These are phyloP conservation scores for Ivindomyrus marchei DNA, from an alignment of 2,113 vertebrate genomes.

Conservation along the genomic window DNA sequence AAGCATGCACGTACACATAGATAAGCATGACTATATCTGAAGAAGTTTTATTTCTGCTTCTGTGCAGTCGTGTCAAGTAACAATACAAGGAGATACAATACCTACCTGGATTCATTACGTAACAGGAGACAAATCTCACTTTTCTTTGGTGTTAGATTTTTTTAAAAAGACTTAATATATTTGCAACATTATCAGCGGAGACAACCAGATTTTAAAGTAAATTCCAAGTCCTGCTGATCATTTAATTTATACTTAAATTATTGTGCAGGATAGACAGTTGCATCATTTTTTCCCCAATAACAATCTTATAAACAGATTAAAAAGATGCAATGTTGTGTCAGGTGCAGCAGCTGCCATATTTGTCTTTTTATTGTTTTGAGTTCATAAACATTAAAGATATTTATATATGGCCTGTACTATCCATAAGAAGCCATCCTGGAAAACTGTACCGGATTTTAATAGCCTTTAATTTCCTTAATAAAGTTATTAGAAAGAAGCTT, in stretches of 20 bases:
- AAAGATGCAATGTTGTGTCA: neutral
- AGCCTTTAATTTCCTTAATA: conserved; percentile 2
- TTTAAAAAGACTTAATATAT: conserved; percentile 33
- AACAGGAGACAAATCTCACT: neutral
- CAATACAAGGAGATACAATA: neutral
- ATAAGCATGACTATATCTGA: conserved; percentile 13
- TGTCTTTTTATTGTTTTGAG: neutral
- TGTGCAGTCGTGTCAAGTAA: neutral
- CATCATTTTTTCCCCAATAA: conserved; percentile 21
- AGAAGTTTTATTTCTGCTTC: neutral
- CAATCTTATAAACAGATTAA: neutral
- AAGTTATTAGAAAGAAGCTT: conserved; percentile 47
- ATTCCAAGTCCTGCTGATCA: conserved; percentile 51
- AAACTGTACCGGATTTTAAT: conserved; percentile 46
- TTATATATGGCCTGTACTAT: neutral
- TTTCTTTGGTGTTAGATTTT: conserved; percentile 30
- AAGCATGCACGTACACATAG: neutral
- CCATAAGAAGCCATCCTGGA: conserved; percentile 8
- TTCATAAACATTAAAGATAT: neutral
- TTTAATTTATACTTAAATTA: conserved; percentile 42
- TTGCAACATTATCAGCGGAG: conserved; percentile 56
- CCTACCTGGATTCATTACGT: neutral
- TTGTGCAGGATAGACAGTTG: conserved; percentile 51
- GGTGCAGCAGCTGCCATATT: neutral
- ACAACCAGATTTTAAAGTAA: conserved; percentile 65